A percentile compares a stretch with the other conserved stretches of the same genome.
Evolutionary conservation across 2,888 invertebrate species (phyloP).

Genomic region (Anticlea derivata): DNA sequence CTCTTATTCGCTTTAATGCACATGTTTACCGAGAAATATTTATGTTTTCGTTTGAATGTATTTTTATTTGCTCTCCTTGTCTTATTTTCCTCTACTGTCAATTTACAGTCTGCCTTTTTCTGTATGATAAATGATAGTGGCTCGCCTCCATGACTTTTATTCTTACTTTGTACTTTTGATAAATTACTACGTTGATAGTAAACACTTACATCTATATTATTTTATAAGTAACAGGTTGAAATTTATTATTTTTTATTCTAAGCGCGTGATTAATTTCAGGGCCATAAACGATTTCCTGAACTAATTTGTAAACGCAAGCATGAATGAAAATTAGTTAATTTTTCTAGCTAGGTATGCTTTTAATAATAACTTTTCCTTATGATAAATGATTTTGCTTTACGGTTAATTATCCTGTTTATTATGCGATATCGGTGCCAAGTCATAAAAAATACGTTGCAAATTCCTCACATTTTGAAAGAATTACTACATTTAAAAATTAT

Average conservation of each 20-base stretch:
- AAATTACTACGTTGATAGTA: constrained; percentile 16
- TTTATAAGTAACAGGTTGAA: no score
- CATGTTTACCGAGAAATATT: constrained; percentile 4
- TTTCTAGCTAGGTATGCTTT: constrained; percentile 15
- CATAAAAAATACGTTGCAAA: constrained; percentile 47
- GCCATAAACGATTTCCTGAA: not conserved
- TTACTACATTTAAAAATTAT: no score
- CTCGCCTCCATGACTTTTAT: no score
- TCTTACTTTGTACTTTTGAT: no score
- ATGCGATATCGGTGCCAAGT: constrained; percentile 57
- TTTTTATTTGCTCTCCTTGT: constrained; percentile 19
- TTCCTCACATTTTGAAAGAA: no score
- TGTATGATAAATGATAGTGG: constrained; percentile 27
- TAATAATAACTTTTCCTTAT: constrained; percentile 43
- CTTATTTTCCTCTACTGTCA: constrained; percentile 26
- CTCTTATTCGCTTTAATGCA: constrained; percentile 1
- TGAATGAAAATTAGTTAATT: constrained; percentile 24
- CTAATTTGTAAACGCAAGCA: not conserved
- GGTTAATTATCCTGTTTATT: constrained; percentile 58
- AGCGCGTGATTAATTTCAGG: not conserved
- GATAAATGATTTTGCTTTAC: constrained; percentile 59
- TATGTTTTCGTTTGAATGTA: constrained; percentile 4
- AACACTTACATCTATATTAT: not conserved
- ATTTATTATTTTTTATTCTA: no score
- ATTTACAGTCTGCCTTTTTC: constrained; percentile 24